Percentiles rank a stretch among this genome's conserved stretches.
Conservation (phyloP, 2,113 vertebrate genomes). For the Perca flavescens region DNA sequence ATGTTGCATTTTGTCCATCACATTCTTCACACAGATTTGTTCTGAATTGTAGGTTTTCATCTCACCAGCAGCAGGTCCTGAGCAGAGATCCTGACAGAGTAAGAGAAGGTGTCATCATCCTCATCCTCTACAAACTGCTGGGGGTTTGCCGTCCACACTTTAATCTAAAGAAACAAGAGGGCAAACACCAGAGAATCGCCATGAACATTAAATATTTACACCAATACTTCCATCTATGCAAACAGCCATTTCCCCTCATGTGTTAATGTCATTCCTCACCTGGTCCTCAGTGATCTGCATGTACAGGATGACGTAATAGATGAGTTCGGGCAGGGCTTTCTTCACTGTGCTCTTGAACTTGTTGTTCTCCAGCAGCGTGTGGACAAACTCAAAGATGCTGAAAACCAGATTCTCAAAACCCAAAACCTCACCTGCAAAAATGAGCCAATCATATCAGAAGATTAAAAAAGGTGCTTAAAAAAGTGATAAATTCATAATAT, state of each 20-base stretch:
- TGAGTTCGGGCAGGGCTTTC: constrained; percentile 96
- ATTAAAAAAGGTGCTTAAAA: background rate
- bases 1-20: background rate
- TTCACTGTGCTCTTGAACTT: constrained; percentile 98
- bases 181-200: background rate
- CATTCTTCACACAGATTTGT: background rate
- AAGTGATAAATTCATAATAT: too few relatives aligned
- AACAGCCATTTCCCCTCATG: background rate
- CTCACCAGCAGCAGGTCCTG: constrained; percentile 96
- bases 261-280: constrained; percentile 62
- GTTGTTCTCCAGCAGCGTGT: constrained; percentile 95
- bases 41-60: background rate
- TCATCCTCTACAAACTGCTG: constrained; percentile 99
- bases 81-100: constrained; percentile 97
- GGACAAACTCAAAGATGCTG: constrained; percentile 99
- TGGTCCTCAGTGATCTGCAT: constrained; percentile 99
- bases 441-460: background rate
- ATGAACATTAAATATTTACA: too few relatives aligned
- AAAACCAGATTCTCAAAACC: constrained; percentile 99
- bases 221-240: background rate
- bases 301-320: constrained; percentile 98
- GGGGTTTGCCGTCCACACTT: constrained; percentile 97
- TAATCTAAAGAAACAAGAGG: constrained; percentile 85
- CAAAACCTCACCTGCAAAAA: constrained; percentile 92
- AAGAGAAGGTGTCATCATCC: constrained; percentile 98